Evolutionary conservation across 92 coral and sea anemone genomes (phyloP), one percentile per base, ranked within the genome.

Genomic region (Epizoanthus ramosus): DNA sequence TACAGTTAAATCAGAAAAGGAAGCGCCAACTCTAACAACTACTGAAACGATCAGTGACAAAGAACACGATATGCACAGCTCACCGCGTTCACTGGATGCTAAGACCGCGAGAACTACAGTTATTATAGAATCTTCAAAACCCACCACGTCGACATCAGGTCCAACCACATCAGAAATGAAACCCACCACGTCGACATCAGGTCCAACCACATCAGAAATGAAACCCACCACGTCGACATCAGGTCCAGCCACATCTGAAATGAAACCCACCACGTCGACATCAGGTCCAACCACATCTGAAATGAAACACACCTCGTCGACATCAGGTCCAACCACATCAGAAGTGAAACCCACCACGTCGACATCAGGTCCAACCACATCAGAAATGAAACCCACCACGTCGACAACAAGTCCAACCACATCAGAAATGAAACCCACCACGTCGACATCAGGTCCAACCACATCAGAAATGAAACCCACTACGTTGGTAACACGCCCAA

Each of bases 321-420:
- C 16, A 35, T 2, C 45, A 60, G 5, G 13, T 41, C 43, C 84
- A 10, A 2, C 88, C 39, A 28, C 84, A 23, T 23, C 75, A 47
- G 8, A 64, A 75, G n/a, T 57, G 75, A 65, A 31, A 8, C 3
- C 31, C 5, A 75, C 88, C 37, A 52, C 58, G 7, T 7, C 35
- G 43, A 50, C 79, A 74, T 14, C 33, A 5, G 37, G n/a, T 8
- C 45, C 37, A 43, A 33, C 6, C 24, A 31, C 74, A 0, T 35
- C 68, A 23, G 54, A 66, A 83, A 8, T 57, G 12, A 71, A 41
- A 47, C 63, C 57, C 19, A 25, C 80, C 39, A 47, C 68, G 21
- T 23, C 80, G 9, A 22, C 74, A 67, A 7, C 50, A 21, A 24
- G 21, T 17, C 15, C 69, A 83, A 57, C 86, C 9, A 60, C 87